These are phyloP conservation scores for Gasterosteus aculeatus DNA, from an alignment of 2,113 vertebrate species.

Conservation along the genomic window DNA sequence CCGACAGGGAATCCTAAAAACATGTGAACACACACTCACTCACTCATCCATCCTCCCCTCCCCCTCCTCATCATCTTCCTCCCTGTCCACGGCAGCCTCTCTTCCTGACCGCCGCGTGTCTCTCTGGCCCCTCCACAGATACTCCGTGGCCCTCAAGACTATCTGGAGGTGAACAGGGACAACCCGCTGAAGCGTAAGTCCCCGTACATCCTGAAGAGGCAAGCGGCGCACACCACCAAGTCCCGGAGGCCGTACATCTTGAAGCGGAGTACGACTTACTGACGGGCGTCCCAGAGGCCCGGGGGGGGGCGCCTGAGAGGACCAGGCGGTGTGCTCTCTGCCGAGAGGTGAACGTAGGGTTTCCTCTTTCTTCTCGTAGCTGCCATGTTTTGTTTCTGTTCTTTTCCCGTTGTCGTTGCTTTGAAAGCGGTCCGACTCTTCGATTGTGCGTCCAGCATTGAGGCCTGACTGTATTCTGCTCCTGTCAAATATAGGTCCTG, in stretches of 20 bases:
- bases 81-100: too few species aligned
- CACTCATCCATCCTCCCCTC: slow-evolving; percentile 2
- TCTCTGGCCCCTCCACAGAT: slow-evolving; percentile 75
- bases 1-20: too few species aligned
- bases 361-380: slow-evolving; percentile 39
- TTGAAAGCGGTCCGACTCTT: slow-evolving; percentile 23
- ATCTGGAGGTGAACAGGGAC: slow-evolving; percentile 84
- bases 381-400: slow-evolving; percentile 29
- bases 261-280: slow-evolving; percentile 90
- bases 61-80: neutral
- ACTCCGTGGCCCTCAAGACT: slow-evolving; percentile 82
- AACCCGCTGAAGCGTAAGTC: slow-evolving; percentile 92
- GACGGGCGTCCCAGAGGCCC: slow-evolving; percentile 69
- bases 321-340: slow-evolving; percentile 78
- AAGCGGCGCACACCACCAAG: slow-evolving; percentile 86
- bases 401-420: slow-evolving; percentile 16
- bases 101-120: too few species aligned
- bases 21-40: too few species aligned
- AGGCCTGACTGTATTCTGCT: slow-evolving; percentile 43
- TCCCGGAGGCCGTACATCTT: slow-evolving; percentile 95
- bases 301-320: neutral
- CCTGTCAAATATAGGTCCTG: slow-evolving; percentile 33
- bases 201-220: slow-evolving; percentile 95
- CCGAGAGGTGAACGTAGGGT: slow-evolving; percentile 80
- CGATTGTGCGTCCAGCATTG: slow-evolving; percentile 26